Percentiles rank a stretch among this genome's conserved stretches.
These are phyloP conservation scores for Liopterus haemorrhoidalis DNA, from an alignment of 2,888 invertebrate species.

Conservation along the genomic window DNA sequence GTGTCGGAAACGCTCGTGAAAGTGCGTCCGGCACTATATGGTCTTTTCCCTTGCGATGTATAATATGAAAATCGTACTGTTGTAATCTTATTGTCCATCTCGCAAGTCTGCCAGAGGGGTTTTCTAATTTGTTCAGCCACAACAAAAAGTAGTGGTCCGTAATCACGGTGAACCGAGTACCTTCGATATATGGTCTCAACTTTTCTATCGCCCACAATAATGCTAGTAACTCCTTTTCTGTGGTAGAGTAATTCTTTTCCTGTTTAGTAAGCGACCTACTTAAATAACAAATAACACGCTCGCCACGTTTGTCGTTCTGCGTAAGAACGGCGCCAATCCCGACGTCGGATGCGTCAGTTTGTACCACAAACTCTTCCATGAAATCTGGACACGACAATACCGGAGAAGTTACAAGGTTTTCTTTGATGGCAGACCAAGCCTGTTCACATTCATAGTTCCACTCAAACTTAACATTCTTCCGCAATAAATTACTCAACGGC, in stretches of 20 bases:
- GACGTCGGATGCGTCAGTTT: neutral
- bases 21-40: neutral
- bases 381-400: neutral
- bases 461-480: neutral
- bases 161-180: neutral
- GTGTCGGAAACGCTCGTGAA: neutral
- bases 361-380: neutral
- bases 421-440: neutral
- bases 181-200: neutral
- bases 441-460: neutral
- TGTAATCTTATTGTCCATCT: conserved; percentile 1
- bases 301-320: neutral
- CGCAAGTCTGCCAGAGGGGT: neutral
- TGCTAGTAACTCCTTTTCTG: neutral
- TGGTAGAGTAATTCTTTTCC: neutral
- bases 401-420: neutral
- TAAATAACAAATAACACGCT: neutral
- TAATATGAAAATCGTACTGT: conserved; percentile 4
- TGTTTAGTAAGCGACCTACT: neutral
- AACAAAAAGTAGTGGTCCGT: neutral
- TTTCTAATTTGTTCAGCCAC: neutral
- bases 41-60: conserved; percentile 4
- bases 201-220: neutral
- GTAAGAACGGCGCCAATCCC: conserved; percentile 2
- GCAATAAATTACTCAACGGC: neutral